Conservation (phyloP, 2,797 vertebrate genomes). For the Mallotus villosus region DNA sequence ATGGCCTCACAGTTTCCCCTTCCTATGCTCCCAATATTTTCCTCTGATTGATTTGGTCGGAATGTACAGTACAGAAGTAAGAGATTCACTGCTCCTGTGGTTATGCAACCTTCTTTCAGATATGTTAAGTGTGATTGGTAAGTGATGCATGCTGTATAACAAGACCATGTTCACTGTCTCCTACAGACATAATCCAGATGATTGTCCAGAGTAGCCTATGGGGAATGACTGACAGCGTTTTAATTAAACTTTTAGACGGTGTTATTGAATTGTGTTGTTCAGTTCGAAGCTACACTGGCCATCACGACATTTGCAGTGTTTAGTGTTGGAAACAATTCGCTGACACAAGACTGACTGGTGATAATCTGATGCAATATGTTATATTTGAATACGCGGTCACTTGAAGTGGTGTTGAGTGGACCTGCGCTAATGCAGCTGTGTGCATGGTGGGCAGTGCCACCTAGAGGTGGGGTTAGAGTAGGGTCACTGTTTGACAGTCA, state of each 20-base stretch:
- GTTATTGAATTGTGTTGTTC: neutral
- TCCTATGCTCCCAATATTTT: conserved; percentile 13
- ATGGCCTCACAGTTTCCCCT: conserved; percentile 15
- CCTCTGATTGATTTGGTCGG: conserved; percentile 48
- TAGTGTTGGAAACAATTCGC: too few species aligned
- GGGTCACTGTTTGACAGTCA: neutral
- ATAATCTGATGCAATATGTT: neutral
- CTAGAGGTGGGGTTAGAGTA: conserved; percentile 62
- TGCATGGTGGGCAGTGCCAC: conserved; percentile 56
- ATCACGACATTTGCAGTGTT: too few species aligned
- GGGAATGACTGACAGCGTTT: too few species aligned
- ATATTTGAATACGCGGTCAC: neutral
- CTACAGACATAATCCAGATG: too few species aligned
- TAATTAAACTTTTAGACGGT: too few species aligned
- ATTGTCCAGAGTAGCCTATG: too few species aligned
- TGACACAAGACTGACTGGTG: too few species aligned
- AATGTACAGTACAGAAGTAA: conserved; percentile 24
- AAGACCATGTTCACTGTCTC: too few species aligned
- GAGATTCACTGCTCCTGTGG: neutral
- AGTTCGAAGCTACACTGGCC: neutral
- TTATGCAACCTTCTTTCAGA: conserved; percentile 11
- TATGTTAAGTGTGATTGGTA: neutral
- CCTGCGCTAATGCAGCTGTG: conserved; percentile 1
- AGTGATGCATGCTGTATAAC: neutral
- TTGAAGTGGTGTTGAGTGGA: neutral